A percentile compares a stretch with the other conserved stretches of the same genome.
phyloP scores from a whole-genome alignment of 2,797 vertebrate genomes.

The Sebastes wilsoni region DNA sequence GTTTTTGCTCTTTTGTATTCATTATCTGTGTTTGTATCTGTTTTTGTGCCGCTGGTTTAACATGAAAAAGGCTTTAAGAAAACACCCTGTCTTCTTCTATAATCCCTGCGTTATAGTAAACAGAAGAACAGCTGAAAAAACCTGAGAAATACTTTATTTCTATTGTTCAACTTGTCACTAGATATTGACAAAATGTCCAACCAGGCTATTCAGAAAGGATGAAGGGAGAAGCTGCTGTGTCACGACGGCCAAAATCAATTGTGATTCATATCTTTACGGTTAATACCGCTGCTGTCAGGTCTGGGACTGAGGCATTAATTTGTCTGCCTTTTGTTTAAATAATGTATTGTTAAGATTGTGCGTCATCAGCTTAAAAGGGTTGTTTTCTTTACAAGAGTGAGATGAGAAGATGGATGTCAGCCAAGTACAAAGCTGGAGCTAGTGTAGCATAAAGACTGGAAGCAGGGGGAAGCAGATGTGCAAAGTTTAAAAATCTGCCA shows the following conservation, averaged over 20 bases:
- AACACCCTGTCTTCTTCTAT: constrained; percentile 5
- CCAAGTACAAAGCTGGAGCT: too few species aligned
- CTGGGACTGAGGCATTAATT: background rate
- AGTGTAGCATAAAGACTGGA: too few species aligned
- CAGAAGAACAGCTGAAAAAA: background rate
- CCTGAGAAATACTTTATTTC: background rate
- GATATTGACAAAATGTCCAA: constrained; percentile 39
- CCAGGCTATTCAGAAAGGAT: constrained; percentile 19
- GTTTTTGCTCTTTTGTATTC: constrained; percentile 32
- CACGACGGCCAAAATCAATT: constrained; percentile 36
- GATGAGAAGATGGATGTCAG: background rate
- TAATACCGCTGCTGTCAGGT: constrained; percentile 3
- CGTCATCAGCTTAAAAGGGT: background rate
- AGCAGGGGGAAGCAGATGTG: too few species aligned
- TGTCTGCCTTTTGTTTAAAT: background rate
- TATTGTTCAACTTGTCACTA: constrained; percentile 12
- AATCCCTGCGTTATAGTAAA: background rate
- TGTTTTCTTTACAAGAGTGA: background rate
- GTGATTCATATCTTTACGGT: constrained; percentile 32
- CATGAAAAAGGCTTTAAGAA: background rate
- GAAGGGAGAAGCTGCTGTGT: constrained; percentile 10
- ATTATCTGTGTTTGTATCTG: constrained; percentile 6
- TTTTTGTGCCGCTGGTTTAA: constrained; percentile 3
- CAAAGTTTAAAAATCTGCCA: too few species aligned
- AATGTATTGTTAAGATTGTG: background rate